Conservation (phyloP, 2,113 vertebrate genomes). For the Taurulus bubalis region DNA sequence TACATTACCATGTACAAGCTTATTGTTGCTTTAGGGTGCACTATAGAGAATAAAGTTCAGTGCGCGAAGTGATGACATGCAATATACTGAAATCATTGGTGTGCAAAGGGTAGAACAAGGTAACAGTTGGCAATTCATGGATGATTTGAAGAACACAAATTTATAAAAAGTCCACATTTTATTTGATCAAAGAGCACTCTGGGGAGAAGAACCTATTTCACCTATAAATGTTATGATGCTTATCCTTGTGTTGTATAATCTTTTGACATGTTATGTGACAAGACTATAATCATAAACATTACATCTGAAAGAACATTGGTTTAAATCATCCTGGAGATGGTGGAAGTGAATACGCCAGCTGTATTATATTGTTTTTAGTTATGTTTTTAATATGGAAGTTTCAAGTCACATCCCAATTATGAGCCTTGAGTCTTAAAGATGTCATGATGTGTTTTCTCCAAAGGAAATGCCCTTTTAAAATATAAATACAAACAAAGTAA, state of each 20-base stretch:
- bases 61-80: neutral
- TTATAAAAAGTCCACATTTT: neutral
- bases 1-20: neutral
- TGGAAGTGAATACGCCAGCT: neutral
- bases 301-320: neutral
- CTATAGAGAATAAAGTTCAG: neutral
- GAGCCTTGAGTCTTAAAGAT: neutral
- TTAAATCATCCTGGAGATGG: neutral
- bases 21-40: neutral
- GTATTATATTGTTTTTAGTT: neutral
- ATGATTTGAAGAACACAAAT: neutral
- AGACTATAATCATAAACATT: neutral
- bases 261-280: conserved; percentile 8
- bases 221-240: too few relatives aligned
- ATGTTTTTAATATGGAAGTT: neutral
- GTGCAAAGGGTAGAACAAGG: neutral
- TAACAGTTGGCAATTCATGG: neutral
- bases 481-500: neutral
- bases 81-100: neutral
- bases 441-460: neutral
- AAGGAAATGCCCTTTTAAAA: neutral
- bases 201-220: neutral
- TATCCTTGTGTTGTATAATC: too few relatives aligned
- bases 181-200: neutral
- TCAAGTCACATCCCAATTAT: neutral